A percentile compares a stretch with the other conserved stretches of the same genome.
phyloP scores from a whole-genome alignment of 2,113 vertebrate genomes.

The Riparia riparia region DNA sequence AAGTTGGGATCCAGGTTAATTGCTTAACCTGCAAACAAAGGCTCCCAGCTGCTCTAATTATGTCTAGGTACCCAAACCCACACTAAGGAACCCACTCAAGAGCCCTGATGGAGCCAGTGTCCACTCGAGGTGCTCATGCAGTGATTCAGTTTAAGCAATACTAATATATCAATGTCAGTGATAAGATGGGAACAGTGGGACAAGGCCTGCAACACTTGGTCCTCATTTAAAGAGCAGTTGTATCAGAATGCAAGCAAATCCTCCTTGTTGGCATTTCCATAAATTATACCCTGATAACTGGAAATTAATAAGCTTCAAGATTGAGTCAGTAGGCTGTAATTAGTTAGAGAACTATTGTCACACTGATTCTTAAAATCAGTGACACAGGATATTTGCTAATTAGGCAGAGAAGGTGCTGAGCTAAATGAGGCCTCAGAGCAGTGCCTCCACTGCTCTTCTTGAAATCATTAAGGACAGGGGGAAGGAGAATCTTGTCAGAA shows the following conservation, averaged over 20 bases:
- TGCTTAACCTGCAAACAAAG: background rate
- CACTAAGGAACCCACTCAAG: background rate
- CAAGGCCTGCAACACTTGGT: background rate
- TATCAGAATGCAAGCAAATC: background rate
- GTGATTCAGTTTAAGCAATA: background rate
- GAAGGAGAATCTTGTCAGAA: background rate
- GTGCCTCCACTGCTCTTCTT: background rate
- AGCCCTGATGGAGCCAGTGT: background rate
- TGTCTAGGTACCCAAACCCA: background rate
- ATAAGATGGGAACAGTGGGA: background rate
- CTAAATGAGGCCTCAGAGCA: background rate
- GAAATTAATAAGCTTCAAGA: background rate
- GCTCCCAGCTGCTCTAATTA: background rate
- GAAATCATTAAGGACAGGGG: background rate
- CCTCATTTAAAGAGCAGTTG: background rate
- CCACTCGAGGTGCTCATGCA: background rate
- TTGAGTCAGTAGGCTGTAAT: background rate
- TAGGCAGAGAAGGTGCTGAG: background rate
- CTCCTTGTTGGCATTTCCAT: background rate
- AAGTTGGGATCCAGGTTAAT: background rate
- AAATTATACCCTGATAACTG: background rate
- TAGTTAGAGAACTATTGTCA: background rate
- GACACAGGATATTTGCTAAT: slow-evolving; percentile 20
- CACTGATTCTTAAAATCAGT: background rate
- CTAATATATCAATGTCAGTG: rapidly evolving